Base-by-base conservation (phyloP, 2,797 vertebrate genomes). In the Dicrostonyx torquatus region DNA sequence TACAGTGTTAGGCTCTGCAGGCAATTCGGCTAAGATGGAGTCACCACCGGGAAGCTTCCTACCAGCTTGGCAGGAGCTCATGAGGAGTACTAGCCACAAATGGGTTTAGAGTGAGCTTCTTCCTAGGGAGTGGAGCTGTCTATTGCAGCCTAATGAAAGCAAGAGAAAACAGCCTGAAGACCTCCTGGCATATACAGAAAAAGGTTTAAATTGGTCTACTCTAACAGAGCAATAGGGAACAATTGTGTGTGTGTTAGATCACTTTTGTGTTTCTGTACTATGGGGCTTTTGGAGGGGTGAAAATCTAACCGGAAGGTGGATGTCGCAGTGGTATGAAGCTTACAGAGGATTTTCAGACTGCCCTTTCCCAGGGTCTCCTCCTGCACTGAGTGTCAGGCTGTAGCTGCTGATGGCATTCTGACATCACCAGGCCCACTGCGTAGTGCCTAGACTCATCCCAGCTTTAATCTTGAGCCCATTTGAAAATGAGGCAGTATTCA, bases 1-100 rank as follows among this genome's bases (percentile, higher is more conserved):
- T 91, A 95, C 83, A 93, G 77, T 95, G 68, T 86, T 90, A 91
- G 80, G 45, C 53, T 97, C 89, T 97, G 93, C 87, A 93, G 90
- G 79, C 89, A 96, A 92, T 94, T 84, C 68, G 84, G 62, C 96
- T 97, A 97, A 97, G 87, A 97, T 97, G 97, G 97, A 97, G 96
- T 97, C 97, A 95, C 91, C 0, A 96, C 84, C 0, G 14, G 89
- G 95, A 97, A 97, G 95, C 97, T 97, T 96, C 90, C 68, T 94
- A 82, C 68, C 77, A 96, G 97, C 91, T 96, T 96, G 91, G 94
- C 91, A 94, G 91, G 87, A 93, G 34, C 87, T 95, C 91, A 85
- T 3, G 9, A 94, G 84, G 79, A 96, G 66, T 68, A 96, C 91
- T 64, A 94, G 87, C 73, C 91, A 96, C 93, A 96, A 94, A 93